Conservation (phyloP, 1,140 invertebrate species). For the Asbolus verrucosus region DNA sequence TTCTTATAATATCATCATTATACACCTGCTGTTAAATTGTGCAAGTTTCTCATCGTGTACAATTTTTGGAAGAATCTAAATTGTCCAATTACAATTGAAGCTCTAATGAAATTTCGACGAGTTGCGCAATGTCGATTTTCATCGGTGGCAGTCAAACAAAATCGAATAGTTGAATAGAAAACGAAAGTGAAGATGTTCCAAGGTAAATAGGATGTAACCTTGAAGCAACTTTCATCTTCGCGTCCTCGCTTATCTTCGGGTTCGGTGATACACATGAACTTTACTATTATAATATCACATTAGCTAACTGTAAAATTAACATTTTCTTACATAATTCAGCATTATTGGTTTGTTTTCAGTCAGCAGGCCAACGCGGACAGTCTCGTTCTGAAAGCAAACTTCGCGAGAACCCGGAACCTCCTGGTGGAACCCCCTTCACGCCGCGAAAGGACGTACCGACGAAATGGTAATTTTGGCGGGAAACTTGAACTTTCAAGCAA, state of each 20-base stretch:
- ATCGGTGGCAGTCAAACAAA: too few relatives aligned
- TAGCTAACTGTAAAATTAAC: conserved; percentile 35
- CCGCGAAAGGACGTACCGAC: too few relatives aligned
- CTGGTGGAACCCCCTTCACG: too few relatives aligned
- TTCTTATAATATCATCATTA: neutral
- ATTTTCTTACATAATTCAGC: conserved; percentile 34
- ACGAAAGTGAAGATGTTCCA: conserved; percentile 53
- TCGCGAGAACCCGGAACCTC: too few relatives aligned
- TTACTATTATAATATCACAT: conserved; percentile 31
- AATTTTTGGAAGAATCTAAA: neutral
- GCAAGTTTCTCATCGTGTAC: neutral
- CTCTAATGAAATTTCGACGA: too few relatives aligned
- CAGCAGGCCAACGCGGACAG: neutral
- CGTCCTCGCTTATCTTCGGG: conserved; percentile 32
- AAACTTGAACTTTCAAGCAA: too few relatives aligned
- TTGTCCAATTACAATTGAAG: neutral
- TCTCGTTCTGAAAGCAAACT: too few relatives aligned
- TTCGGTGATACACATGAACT: conserved; percentile 29
- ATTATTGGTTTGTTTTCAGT: conserved; percentile 23
- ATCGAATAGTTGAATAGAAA: too few relatives aligned
- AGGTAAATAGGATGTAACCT: conserved; percentile 54
- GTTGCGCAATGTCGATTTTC: neutral
- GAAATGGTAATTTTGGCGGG: too few relatives aligned
- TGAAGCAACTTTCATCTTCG: conserved; percentile 49
- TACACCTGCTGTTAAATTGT: neutral